Evolutionary conservation across 2,797 vertebrate genomes (phyloP).

Genomic region (Melopsittacus undulatus): DNA sequence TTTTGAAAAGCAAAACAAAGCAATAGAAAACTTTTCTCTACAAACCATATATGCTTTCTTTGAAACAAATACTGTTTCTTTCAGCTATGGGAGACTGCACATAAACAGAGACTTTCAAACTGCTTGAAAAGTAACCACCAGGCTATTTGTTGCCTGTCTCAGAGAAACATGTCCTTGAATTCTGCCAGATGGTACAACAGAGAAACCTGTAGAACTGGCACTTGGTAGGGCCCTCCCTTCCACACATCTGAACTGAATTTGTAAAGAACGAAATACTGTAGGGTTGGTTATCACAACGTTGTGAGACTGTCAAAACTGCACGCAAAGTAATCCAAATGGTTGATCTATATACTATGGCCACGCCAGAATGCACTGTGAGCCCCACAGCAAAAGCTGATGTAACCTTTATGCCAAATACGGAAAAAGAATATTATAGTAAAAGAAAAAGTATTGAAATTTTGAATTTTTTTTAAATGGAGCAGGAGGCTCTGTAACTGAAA

Average conservation of each 20-base stretch:
- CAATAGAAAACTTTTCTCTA: background rate
- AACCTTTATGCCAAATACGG: background rate
- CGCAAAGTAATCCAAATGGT: background rate
- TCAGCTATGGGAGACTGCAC: background rate
- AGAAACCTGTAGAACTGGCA: background rate
- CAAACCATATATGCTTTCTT: background rate
- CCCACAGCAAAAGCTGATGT: background rate
- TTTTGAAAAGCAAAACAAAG: background rate
- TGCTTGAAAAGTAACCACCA: background rate
- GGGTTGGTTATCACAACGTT: background rate
- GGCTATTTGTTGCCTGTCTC: background rate
- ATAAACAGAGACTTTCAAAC: background rate
- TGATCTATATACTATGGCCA: background rate
- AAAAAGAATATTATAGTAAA: background rate
- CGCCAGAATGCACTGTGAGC: no score
- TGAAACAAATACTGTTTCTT: background rate
- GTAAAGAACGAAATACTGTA: background rate
- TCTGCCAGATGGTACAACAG: background rate
- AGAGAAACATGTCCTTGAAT: background rate
- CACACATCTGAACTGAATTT: background rate
- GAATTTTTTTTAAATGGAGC: background rate
- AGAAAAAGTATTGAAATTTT: background rate
- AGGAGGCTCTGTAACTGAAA: background rate
- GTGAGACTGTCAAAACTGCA: background rate
- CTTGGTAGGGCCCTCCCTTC: background rate